Evolutionary conservation across 2,888 invertebrate genomes (phyloP).

Genomic region (Kryphioiulus occultus): DNA sequence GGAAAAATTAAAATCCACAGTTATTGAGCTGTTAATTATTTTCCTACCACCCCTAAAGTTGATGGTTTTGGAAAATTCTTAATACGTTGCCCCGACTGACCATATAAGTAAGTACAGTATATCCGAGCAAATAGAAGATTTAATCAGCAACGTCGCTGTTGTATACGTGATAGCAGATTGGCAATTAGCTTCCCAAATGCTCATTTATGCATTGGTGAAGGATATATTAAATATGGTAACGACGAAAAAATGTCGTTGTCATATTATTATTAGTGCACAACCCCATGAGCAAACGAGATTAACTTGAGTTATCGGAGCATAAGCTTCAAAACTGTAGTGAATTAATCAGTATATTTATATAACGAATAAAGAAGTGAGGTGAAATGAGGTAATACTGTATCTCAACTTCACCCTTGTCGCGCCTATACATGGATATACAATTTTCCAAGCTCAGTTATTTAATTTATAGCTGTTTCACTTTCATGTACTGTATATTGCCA

Average conservation of each 20-base stretch:
- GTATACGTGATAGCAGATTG: not conserved
- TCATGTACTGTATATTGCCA: no score
- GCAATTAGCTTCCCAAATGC: not conserved
- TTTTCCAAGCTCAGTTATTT: no score
- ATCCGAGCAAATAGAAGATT: not conserved
- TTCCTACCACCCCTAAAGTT: not conserved
- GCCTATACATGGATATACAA: no score
- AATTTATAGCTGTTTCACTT: no score
- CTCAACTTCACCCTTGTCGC: no score
- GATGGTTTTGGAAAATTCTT: not conserved
- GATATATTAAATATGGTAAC: not conserved
- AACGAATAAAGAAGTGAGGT: no score
- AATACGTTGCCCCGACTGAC: not conserved
- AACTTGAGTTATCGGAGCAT: no score
- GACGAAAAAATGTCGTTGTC: not conserved
- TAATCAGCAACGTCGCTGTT: not conserved
- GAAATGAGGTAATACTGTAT: no score
- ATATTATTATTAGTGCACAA: not conserved
- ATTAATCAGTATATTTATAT: no score
- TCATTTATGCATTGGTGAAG: not conserved
- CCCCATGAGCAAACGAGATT: no score
- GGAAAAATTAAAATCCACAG: not conserved
- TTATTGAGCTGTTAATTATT: not conserved
- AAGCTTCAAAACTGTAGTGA: no score
- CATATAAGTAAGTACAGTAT: not conserved